Base-by-base conservation (phyloP, 30 jellyfish, hydroid and myxozoan genomes). In the Catostylus mosaicus region DNA sequence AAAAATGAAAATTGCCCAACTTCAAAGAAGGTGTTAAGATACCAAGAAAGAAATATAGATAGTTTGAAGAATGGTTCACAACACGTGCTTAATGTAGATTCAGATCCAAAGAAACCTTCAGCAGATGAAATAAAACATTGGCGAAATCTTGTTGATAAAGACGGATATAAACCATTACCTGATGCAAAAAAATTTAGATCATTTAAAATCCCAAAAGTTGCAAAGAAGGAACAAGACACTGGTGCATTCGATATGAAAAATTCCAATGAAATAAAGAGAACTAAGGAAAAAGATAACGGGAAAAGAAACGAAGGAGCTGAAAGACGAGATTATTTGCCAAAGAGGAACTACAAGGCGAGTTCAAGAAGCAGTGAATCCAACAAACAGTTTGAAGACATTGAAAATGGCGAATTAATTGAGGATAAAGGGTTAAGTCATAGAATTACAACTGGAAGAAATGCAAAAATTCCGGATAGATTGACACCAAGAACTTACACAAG, bases 131-230 rank as follows among this genome's bases (percentile, higher is more conserved):
- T 82, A 4, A 36, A 50, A 7, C 52, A 67, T 30, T 82, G 92
- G 92, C 92, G 86, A 0, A 72, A 47, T 14, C 80, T 34, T 37
- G n/a, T 48, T 29, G 40, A 68, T 68, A 46, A 24, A 6, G 10
- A 34, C 20, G 59, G 19, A 18, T 82, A 82, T 46, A 68, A 69
- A 80, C 92, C 86, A 0, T 38, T 82, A 34, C 80, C 92, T 0
- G 60, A 74, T 34, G 73, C 45, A 10, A 83, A 36, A 23, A 59
- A 24, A 37, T 68, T 82, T 51, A 82, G 40, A 75, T 67, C 82
- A 12, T 12, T 82, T 30, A 82, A 82, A 38, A 82, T 82, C 10
- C 92, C 92, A 22, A 82, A 69, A 33, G 3, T 68, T 75, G 57
- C 37, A 26, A 69, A 59, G 68, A 59, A 30, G 2, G 38, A 10